phyloP scores from a whole-genome alignment of 2,888 invertebrate genomes.

The Podabrus alpinus region DNA sequence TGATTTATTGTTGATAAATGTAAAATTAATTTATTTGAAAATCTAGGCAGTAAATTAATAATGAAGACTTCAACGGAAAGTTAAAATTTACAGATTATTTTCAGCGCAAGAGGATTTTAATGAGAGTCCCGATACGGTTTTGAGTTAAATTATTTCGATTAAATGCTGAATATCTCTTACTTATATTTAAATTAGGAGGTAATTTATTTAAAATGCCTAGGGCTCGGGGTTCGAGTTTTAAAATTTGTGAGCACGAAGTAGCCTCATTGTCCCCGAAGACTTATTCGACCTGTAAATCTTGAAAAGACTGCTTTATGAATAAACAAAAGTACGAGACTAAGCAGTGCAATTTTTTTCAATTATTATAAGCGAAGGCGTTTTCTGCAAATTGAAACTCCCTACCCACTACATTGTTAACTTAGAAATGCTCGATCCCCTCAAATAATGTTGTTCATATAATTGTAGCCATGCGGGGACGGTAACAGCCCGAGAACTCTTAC shows the following conservation, averaged over 20 bases:
- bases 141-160: not conserved
- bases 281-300: too few relatives aligned
- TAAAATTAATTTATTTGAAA: not conserved
- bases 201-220: not conserved
- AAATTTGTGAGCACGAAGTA: not conserved
- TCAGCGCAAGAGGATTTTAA: not conserved
- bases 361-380: too few relatives aligned
- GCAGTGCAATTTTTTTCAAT: too few relatives aligned
- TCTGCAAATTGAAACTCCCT: too few relatives aligned
- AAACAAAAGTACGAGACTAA: too few relatives aligned
- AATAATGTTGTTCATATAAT: too few relatives aligned
- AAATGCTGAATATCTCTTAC: not conserved
- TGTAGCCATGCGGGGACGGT: too few relatives aligned
- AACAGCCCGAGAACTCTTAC: too few relatives aligned
- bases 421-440: too few relatives aligned
- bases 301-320: too few relatives aligned
- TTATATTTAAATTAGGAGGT: not conserved
- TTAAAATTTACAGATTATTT: not conserved
- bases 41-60: not conserved
- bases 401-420: too few relatives aligned
- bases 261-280: too few relatives aligned
- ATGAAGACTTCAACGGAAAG: not conserved
- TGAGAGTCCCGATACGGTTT: not conserved
- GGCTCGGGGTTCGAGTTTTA: not conserved
- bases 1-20: not conserved